Conservation (phyloP, 2,888 invertebrate genomes). For the Lasioglossum marginatum region DNA sequence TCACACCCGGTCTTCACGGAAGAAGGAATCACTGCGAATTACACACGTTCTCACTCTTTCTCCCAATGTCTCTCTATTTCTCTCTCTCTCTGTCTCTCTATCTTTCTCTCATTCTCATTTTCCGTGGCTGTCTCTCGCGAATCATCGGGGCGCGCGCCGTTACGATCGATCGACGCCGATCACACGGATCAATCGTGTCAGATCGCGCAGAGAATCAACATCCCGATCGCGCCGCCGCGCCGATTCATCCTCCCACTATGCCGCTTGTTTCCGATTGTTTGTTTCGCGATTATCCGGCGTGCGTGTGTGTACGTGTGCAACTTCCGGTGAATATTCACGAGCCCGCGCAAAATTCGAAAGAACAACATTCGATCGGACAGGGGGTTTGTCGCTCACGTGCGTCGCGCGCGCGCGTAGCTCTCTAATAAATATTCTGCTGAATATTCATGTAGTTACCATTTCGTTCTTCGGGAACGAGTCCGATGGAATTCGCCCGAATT, state of each 20-base stretch:
- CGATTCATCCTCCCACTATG: conserved; percentile 54
- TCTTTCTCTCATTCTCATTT: background rate
- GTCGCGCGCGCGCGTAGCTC: background rate
- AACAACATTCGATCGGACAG: conserved; percentile 11
- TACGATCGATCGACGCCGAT: conserved; percentile 39
- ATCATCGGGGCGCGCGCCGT: conserved; percentile 15
- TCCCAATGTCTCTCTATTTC: background rate
- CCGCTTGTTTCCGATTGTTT: conserved; percentile 68
- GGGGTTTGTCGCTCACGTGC: background rate
- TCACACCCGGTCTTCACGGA: background rate
- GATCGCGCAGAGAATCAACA: conserved; percentile 43
- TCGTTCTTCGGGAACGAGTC: background rate
- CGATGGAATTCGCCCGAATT: background rate
- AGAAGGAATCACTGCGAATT: background rate
- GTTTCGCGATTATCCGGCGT: conserved; percentile 31
- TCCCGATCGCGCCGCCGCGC: conserved; percentile 49
- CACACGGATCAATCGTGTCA: conserved; percentile 41
- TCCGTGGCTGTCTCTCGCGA: background rate
- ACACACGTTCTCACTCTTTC: background rate
- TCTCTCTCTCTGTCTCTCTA: background rate
- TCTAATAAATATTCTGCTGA: conserved; percentile 37
- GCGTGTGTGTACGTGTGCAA: conserved; percentile 5
- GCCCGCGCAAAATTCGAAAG: conserved; percentile 35
- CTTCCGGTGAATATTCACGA: conserved; percentile 41
- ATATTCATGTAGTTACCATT: conserved; percentile 25